Base-by-base conservation (phyloP, 2,888 invertebrate species). In the Eupithecia abbreviata region DNA sequence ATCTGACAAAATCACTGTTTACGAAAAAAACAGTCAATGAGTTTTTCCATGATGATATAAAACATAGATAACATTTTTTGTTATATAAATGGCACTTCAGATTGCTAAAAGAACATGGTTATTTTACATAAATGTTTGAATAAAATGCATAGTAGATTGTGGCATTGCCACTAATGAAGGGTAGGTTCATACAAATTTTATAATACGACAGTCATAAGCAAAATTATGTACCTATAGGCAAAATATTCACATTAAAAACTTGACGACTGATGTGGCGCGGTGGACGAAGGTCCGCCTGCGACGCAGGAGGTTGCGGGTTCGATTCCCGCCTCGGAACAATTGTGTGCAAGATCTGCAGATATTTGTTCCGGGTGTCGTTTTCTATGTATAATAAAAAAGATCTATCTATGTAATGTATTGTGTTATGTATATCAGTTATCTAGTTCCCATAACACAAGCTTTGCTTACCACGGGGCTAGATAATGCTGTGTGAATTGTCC, bases 11-110 rank as follows among this genome's bases (percentile, higher is more conserved):
- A n/a, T n/a, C 55, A 55, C 18, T 62, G 62, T 58, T 30, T 12
- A 30, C 62, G 30, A 62, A 62, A 30, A 55, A 62, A 62, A 62
- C 62, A 30, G 30, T 2, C 18, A 30, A 30, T 30, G 12, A 10
- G 18, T 62, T 62, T 18, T 55, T 15, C 51, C 3, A 18, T 18
- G n/a, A 18, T 58, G 18, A 18, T n/a, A 18, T 58, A 18, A 58
- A 12, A 30, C 12, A n/a, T 10, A 0, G 15, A 45, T 9, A 18
- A 2, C 7, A 9, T 43, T 68, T 30, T 67, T 68, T 43, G 15
- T 67, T 68, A 43, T 45, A 43, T 43, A 43, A n/a, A 76, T 76
- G 76, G 76, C 76, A 76, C 76, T 70, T 68, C 15, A 68, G 9
- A 43, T 68, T 68, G 10, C 62, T 68, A n/a, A 68, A 45, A 43